phyloP scores from a whole-genome alignment of 2,797 vertebrate genomes.

The Sardinella longiceps region DNA sequence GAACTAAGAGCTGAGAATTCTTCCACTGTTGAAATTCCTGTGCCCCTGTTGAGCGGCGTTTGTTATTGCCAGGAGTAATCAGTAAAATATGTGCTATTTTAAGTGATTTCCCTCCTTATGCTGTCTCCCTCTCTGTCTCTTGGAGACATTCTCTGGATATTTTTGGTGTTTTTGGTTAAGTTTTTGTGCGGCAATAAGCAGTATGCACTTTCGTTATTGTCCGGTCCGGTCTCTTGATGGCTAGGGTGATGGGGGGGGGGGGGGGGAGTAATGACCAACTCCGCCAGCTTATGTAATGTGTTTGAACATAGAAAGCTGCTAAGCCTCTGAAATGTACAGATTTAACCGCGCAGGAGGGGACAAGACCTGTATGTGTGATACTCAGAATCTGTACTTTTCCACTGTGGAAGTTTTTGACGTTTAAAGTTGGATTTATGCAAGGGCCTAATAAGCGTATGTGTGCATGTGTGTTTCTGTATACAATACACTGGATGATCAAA shows the following conservation, averaged over 20 bases:
- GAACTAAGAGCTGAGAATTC: background rate
- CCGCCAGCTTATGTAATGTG: slow-evolving; percentile 69
- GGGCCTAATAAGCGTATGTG: too few relatives aligned
- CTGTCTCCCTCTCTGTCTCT: background rate
- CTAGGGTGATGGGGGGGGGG: slow-evolving; percentile 34
- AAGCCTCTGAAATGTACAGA: slow-evolving; percentile 43
- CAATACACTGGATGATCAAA: background rate
- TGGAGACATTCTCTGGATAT: slow-evolving; percentile 5
- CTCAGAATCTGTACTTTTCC: slow-evolving; percentile 11
- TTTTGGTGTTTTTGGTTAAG: background rate
- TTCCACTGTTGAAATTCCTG: slow-evolving; percentile 14
- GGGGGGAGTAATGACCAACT: slow-evolving; percentile 43
- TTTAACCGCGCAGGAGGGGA: slow-evolving; percentile 55
- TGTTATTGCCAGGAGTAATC: background rate
- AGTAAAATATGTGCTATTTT: slow-evolving; percentile 26
- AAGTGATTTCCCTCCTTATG: background rate
- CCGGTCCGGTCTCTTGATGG: background rate
- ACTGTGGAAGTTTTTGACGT: background rate
- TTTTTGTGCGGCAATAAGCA: background rate
- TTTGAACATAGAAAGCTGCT: slow-evolving; percentile 65
- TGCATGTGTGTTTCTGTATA: background rate
- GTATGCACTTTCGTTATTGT: slow-evolving; percentile 4
- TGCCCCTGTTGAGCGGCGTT: background rate
- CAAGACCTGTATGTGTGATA: background rate
- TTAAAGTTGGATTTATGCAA: background rate